Base-by-base conservation (phyloP, 2,888 invertebrate genomes). In the Meghimatium bilineatum region DNA sequence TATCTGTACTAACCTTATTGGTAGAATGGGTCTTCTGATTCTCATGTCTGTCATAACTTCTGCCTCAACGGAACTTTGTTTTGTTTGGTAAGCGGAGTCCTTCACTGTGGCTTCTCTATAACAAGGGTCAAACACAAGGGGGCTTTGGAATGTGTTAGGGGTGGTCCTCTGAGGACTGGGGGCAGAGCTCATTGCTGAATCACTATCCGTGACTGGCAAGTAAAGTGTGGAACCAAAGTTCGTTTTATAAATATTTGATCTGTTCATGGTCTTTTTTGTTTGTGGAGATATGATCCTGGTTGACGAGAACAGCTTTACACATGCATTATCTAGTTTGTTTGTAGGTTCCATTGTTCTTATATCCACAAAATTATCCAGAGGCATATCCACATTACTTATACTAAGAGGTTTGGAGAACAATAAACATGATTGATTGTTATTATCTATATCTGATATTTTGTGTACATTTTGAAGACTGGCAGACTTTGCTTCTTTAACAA, bases 11-110 rank as follows among this genome's bases (percentile, higher is more conserved):
- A n/a, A 86, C 85, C 52, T 82, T 20, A 69, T 8, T 14, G 85
- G 67, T 0, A 77, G 63, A n/a, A 83, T 29, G 29, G 80, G 71
- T 72, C 75, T 67, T 69, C 80, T n/a, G 6, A 56, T 32, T 17
- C 82, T 26, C 0, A 3, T 36, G 23, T 80, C 82, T 26, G 29
- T n/a, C 17, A 17, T 29, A 26, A 34, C 44, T 44, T 49, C 69
- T 34, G 29, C 34, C 23, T 90, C 90, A 29, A 91, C 71, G 0
- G 92, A 92, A 6, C 90, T 88, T 78, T 91, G 90, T 78, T 90
- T 90, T 12, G 91, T 91, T 84, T 92, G 90, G 66, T 92, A 91
- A 17, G 91, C 92, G 14, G 91, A 92, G 83, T 92, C 92, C 60
- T 80, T 80, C 20, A 83, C 80, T 38, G 29, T 71, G 12, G 52